Evolutionary conservation across 1,140 invertebrate species (phyloP).

Genomic region (Trichomalopsis sarcophagae): DNA sequence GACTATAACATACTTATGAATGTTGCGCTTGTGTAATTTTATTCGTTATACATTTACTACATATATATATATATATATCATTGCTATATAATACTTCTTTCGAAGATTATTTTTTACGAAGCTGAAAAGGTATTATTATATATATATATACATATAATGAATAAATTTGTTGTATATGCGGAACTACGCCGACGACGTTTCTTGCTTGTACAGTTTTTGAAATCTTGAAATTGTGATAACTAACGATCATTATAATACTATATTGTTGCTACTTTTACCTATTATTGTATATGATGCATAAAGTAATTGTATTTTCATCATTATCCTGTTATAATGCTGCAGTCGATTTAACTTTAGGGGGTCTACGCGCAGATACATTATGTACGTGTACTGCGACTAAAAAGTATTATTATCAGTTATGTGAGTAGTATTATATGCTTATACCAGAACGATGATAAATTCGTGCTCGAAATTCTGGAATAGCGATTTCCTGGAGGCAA

Average conservation of each 20-base stretch:
- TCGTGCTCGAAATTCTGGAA: too few species aligned
- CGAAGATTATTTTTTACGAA: background rate
- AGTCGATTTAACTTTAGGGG: background rate
- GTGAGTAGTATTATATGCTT: background rate
- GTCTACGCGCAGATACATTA: background rate
- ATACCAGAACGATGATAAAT: background rate
- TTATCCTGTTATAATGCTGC: slow-evolving; percentile 2
- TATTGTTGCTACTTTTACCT: background rate
- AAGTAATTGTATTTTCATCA: background rate
- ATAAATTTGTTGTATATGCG: slow-evolving; percentile 4
- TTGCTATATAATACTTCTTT: background rate
- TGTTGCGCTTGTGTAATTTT: background rate
- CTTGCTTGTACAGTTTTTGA: slow-evolving; percentile 7
- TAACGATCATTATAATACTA: background rate
- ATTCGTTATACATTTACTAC: background rate
- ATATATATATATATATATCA: background rate
- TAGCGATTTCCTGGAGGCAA: too few species aligned
- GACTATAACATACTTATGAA: background rate
- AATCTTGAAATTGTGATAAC: slow-evolving; percentile 15
- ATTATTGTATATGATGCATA: slow-evolving; percentile 1
- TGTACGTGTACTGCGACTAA: background rate
- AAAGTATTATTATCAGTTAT: background rate
- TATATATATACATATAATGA: background rate
- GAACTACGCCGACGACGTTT: background rate
- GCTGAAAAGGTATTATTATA: background rate